These are phyloP conservation scores for Coenobita brevimanus DNA, from an alignment of 1,140 invertebrate genomes.

Conservation along the genomic window DNA sequence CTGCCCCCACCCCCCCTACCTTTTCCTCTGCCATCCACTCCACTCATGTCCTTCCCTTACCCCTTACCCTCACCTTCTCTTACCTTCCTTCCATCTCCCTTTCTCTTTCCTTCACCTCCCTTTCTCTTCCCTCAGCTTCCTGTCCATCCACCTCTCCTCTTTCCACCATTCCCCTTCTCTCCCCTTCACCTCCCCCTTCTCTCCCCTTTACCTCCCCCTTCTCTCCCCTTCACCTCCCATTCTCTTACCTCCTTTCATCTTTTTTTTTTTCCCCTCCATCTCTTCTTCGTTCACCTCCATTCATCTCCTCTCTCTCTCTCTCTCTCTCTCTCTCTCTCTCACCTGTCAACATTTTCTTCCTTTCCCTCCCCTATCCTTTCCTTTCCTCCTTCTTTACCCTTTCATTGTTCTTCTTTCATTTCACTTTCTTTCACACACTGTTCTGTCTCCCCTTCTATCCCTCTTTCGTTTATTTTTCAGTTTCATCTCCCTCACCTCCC, in stretches of 20 bases:
- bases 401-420: neutral
- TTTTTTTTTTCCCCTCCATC: no score
- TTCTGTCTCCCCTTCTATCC: neutral
- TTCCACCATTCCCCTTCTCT: no score
- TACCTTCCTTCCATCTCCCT: neutral
- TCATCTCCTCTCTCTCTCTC: slow-evolving; percentile 15
- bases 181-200: no score
- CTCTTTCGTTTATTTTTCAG: neutral
- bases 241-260: neutral
- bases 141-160: no score
- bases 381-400: neutral
- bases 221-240: neutral
- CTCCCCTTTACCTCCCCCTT: neutral
- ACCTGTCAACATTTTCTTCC: neutral
- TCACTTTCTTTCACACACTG: neutral
- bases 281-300: neutral
- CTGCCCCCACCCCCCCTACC: no score
- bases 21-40: no score
- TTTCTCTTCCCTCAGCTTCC: neutral
- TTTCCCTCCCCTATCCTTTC: neutral
- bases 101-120: neutral
- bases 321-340: slow-evolving; percentile 24
- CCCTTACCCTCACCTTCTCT: no score
- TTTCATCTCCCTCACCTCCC: neutral
- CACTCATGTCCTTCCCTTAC: no score